These are phyloP conservation scores for Diuraphis noxia DNA, from an alignment of 1,140 invertebrate genomes.

Conservation along the genomic window DNA sequence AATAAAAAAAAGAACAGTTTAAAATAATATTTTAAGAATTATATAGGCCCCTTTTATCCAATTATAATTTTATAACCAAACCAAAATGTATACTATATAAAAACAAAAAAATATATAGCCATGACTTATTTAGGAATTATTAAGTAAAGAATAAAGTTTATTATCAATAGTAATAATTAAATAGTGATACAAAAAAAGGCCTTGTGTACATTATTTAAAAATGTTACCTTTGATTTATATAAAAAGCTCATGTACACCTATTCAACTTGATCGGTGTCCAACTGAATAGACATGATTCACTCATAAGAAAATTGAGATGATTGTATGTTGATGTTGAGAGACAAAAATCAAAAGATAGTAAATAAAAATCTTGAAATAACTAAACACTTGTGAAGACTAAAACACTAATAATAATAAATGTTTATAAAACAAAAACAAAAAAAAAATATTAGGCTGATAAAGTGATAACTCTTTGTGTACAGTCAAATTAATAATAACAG, in stretches of 20 bases:
- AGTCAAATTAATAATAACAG: conserved; percentile 9
- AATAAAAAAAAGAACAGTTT: conserved; percentile 24
- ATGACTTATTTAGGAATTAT: conserved; percentile 3
- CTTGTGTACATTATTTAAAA: conserved; percentile 51
- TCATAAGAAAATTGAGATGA: conserved; percentile 45
- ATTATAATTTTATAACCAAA: conserved; percentile 25
- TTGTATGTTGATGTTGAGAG: conserved; percentile 30
- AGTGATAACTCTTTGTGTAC: not conserved
- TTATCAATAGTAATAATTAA: not conserved
- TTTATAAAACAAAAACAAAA: conserved; percentile 4
- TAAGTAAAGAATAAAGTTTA: conserved; percentile 16
- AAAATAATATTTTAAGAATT: not conserved
- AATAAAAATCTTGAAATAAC: conserved; percentile 18
- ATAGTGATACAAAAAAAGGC: conserved; percentile 53
- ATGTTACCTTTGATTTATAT: conserved; percentile 47
- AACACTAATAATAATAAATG: conserved; percentile 29
- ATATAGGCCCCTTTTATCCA: conserved; percentile 41
- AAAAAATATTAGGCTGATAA: not conserved
- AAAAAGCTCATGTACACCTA: conserved; percentile 45
- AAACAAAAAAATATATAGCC: not conserved
- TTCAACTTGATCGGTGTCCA: conserved; percentile 50
- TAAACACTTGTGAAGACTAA: conserved; percentile 18
- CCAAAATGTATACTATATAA: not conserved
- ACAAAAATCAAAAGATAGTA: conserved; percentile 35
- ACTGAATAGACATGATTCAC: conserved; percentile 37